Evolutionary conservation across 2,113 vertebrate genomes (phyloP).

Genomic region (Morphnarchus princeps): DNA sequence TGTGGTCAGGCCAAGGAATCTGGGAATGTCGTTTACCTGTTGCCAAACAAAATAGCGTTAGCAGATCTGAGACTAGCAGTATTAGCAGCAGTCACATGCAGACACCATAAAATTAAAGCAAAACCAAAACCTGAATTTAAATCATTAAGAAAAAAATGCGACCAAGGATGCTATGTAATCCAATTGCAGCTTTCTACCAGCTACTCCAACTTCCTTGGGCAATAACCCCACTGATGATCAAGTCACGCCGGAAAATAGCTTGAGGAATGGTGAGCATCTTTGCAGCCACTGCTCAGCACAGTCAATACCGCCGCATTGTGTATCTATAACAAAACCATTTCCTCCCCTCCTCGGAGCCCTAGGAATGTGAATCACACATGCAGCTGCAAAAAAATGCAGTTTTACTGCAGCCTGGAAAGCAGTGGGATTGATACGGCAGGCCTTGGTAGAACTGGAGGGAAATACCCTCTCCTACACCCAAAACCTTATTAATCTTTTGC

Average conservation of each 20-base stretch:
- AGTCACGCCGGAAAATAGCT: not conserved
- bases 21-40: conserved; percentile 25
- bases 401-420: conserved; percentile 27
- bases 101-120: conserved; percentile 7
- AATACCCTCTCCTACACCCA: not conserved
- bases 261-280: not conserved
- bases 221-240: not conserved
- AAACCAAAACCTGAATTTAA: not conserved
- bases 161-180: not conserved
- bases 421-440: not conserved
- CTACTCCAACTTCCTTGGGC: not conserved
- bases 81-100: not conserved
- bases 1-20: conserved; percentile 5
- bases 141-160: not conserved
- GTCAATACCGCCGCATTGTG: not conserved
- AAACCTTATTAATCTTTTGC: conserved; percentile 21
- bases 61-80: not conserved
- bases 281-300: not conserved
- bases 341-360: not conserved
- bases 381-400: not conserved
- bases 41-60: not conserved
- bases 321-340: not conserved
- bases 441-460: not conserved
- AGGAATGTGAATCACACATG: not conserved
- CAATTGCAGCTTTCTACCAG: not conserved